phyloP scores from a whole-genome alignment of 2,113 vertebrate species.

The Podilymbus podiceps region DNA sequence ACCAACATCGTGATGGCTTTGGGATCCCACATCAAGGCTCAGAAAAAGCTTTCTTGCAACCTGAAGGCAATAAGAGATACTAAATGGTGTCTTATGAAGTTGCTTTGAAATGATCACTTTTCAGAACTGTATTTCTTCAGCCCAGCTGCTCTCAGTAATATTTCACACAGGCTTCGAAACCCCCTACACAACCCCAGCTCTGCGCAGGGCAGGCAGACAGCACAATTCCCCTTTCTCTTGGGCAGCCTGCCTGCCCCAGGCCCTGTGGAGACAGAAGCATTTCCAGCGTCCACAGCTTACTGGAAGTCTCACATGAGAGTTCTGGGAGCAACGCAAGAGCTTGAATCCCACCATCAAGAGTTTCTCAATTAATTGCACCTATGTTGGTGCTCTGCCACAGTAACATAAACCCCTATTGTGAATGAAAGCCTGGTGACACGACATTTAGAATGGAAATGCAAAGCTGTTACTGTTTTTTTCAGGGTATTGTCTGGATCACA shows the following conservation, averaged over 20 bases:
- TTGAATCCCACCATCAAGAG: neutral
- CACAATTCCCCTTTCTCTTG: neutral
- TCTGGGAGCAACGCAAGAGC: neutral
- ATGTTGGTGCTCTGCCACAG: neutral
- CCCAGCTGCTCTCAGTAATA: neutral
- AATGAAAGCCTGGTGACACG: neutral
- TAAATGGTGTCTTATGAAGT: neutral
- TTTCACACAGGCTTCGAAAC: neutral
- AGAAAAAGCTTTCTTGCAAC: neutral
- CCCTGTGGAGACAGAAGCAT: neutral
- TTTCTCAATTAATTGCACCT: neutral
- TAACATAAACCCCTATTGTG: neutral
- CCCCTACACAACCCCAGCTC: neutral
- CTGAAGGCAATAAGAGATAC: neutral
- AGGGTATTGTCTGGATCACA: neutral
- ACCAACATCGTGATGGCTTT: neutral
- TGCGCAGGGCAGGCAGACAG: neutral
- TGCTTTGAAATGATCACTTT: neutral
- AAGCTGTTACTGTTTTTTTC: neutral
- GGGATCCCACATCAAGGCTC: neutral
- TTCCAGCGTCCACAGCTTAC: neutral
- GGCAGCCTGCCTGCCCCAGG: neutral
- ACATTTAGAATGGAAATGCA: neutral
- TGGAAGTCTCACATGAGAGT: neutral
- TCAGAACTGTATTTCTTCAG: neutral